Base-by-base conservation (phyloP, 2,888 invertebrate species). In the Eutolmus rufibarbis region DNA sequence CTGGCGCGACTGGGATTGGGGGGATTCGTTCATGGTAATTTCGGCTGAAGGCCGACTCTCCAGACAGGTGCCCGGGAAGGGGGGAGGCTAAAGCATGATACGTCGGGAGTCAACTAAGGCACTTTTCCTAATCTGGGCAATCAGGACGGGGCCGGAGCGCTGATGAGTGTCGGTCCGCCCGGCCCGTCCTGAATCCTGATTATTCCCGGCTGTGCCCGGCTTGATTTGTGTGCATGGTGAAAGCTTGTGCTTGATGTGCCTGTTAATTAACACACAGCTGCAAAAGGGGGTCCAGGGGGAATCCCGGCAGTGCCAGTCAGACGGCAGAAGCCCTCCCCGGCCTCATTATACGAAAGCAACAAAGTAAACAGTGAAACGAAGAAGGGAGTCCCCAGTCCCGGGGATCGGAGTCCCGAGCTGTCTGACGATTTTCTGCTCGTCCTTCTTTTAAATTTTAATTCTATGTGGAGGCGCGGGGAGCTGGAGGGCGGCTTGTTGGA, bases 231-330 rank as follows among this genome's bases (percentile, higher is more conserved):
- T 74, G 84, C 74, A 74, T 40, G 66, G 23, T 66, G 57, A 40
- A 37, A 84, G 84, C 19, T 57, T 43, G 51, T 57, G 37, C 74
- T 43, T 57, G 51, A 84, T 84, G 66, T 84, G 84, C 74, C 84
- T 84, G 84, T 84, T 84, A 84, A 84, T 84, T 84, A 84, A 84
- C 66, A 84, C 66, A 84, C 84, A 37, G 74, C 66, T 43, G 51
- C 56, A 81, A 81, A 51, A 81, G 84, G 31, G 28, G n/a, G 19
- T 40, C 84, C 23, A 7, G 34, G 66, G 57, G n/a, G 23, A 37
- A 28, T 16, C 14, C 82, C 56, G 34, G 28, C 23, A 66, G 16
- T 40, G 40, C 28, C 43, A 46, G 40, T 37, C 82, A 82, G 79
- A 79, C 79, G 51, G 46, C 23, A 40, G 19, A 31, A 76, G 0